Conservation (phyloP, 2,113 vertebrate genomes). For the Bufo gargarizans region DNA sequence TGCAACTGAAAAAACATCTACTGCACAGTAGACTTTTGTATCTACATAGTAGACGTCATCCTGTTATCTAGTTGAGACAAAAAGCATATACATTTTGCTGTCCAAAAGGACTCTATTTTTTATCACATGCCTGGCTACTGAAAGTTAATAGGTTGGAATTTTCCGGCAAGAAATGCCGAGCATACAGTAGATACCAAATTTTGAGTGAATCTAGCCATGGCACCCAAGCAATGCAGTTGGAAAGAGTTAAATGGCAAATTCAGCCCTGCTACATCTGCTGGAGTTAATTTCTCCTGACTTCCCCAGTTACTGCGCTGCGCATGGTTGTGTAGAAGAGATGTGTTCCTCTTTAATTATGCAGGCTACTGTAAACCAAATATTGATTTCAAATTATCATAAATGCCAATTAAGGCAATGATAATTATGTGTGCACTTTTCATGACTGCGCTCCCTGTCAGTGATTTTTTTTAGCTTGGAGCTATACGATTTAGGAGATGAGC, state of each 20-base stretch:
- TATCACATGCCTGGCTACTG: too few relatives aligned
- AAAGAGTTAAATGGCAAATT: background rate
- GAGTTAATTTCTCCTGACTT: background rate
- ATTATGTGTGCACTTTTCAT: slow-evolving; percentile 30
- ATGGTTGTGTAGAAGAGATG: background rate
- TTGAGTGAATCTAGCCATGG: background rate
- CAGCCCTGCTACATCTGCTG: background rate
- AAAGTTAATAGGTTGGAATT: background rate
- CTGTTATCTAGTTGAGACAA: too few relatives aligned
- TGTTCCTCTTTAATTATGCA: slow-evolving; percentile 3
- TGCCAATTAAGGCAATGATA: slow-evolving; percentile 40
- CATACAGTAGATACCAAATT: background rate
- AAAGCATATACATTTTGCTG: too few relatives aligned
- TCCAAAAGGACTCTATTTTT: too few relatives aligned
- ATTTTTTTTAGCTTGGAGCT: slow-evolving; percentile 56
- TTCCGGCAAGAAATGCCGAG: background rate
- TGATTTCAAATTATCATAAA: slow-evolving; percentile 43
- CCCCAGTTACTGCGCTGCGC: background rate
- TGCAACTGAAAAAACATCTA: too few relatives aligned
- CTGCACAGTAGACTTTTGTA: too few relatives aligned
- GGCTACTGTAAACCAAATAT: slow-evolving; percentile 19
- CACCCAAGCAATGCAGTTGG: background rate
- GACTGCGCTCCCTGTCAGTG: slow-evolving; percentile 8
- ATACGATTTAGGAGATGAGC: slow-evolving; percentile 55
- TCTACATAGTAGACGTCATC: too few relatives aligned